Evolutionary conservation across 2,113 vertebrate species (phyloP).

Genomic region (Artemisiospiza belli): DNA sequence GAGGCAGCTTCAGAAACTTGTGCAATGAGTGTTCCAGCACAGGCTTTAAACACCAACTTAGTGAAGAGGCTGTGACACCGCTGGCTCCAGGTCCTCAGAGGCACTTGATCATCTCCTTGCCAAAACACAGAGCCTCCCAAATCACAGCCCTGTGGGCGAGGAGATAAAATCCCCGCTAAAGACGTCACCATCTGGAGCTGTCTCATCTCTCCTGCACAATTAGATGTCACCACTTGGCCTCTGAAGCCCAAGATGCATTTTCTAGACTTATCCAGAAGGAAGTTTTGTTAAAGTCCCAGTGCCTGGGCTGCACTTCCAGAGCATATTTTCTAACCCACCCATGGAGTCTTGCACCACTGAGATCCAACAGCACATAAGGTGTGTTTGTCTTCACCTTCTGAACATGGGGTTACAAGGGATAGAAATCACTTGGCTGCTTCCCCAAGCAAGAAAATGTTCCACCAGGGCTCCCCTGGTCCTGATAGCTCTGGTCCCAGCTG

Average conservation of each 20-base stretch:
- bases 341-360: neutral
- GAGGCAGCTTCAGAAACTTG: neutral
- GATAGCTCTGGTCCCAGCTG: neutral
- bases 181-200: neutral
- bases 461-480: neutral
- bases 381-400: neutral
- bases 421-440: neutral
- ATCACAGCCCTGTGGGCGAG: neutral
- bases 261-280: neutral
- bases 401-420: accelerated
- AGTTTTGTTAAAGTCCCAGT: neutral
- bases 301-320: neutral
- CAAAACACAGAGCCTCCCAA: neutral
- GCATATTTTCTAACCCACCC: neutral
- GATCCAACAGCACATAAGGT: neutral
- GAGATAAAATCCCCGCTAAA: neutral
- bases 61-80: neutral
- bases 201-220: neutral
- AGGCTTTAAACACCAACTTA: neutral
- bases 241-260: neutral
- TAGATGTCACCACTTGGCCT: neutral
- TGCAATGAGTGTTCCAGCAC: neutral
- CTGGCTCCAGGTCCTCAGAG: neutral
- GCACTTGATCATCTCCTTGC: neutral
- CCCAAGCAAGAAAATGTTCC: neutral